These are phyloP conservation scores for Fulica atra DNA, from an alignment of 2,113 vertebrate species.

Conservation along the genomic window DNA sequence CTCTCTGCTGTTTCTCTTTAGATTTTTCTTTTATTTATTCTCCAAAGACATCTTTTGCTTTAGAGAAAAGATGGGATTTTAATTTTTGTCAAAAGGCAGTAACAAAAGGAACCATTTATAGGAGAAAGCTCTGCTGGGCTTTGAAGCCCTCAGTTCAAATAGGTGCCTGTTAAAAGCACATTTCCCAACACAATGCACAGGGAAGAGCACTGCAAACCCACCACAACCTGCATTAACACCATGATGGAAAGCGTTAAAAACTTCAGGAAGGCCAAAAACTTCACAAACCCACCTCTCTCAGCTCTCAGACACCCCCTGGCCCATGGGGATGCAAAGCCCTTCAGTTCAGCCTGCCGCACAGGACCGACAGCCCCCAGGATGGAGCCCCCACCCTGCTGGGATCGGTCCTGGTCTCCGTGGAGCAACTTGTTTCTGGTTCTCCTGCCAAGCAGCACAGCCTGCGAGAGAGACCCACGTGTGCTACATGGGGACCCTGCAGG, in stretches of 20 bases:
- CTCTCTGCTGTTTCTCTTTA: slow-evolving; percentile 6
- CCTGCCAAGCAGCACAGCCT: neutral
- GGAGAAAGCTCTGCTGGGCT: slow-evolving; percentile 2
- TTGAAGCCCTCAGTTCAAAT: slow-evolving; percentile 28
- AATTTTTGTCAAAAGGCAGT: slow-evolving; percentile 47
- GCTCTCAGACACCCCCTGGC: neutral
- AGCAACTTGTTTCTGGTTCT: neutral
- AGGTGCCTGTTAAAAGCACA: neutral
- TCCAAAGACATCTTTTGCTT: slow-evolving; percentile 39
- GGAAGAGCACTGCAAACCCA: neutral
- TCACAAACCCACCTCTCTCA: neutral
- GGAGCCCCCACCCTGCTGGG: neutral
- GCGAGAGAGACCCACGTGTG: neutral
- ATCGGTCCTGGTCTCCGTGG: neutral
- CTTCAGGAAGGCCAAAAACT: neutral
- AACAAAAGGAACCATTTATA: slow-evolving; percentile 52
- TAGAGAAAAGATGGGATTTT: slow-evolving; percentile 31
- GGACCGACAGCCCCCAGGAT: neutral
- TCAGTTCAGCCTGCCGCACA: accelerated
- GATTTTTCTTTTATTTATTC: slow-evolving; percentile 35
- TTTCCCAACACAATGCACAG: neutral
- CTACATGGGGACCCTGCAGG: neutral
- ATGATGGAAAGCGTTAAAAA: neutral
- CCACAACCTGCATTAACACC: neutral
- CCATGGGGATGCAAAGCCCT: neutral